Percentiles rank a stretch among this genome's conserved stretches.
phyloP scores from a whole-genome alignment of 1,140 invertebrate species.

The Semibalanus balanoides region DNA sequence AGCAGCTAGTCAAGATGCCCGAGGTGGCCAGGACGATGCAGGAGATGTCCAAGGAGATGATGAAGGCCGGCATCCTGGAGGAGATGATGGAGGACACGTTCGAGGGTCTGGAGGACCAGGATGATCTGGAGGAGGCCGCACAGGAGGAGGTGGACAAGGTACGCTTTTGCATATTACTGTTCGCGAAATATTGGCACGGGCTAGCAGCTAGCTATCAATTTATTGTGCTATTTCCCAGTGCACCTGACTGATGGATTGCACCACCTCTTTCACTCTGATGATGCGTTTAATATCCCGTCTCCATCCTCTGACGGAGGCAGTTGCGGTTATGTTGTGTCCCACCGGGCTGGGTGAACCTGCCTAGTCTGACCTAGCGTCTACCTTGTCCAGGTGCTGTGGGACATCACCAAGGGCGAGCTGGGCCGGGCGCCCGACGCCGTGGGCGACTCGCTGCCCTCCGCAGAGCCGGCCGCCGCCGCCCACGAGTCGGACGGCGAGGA shows the following conservation, averaged over 20 bases:
- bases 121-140: slow-evolving; percentile 29
- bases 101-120: slow-evolving; percentile 51
- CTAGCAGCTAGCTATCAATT: too few species aligned
- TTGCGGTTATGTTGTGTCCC: too few species aligned
- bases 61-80: slow-evolving; percentile 83
- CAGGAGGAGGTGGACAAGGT: slow-evolving; percentile 25
- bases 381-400: slow-evolving; percentile 66
- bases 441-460: slow-evolving; percentile 27
- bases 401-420: slow-evolving; percentile 82
- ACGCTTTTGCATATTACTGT: not conserved
- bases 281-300: too few species aligned
- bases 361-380: too few species aligned
- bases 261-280: too few species aligned
- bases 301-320: too few species aligned
- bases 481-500: slow-evolving; percentile 20
- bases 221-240: too few species aligned
- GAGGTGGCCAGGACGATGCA: slow-evolving; percentile 93
- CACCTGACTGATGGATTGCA: too few species aligned
- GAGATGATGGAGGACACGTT: slow-evolving; percentile 99
- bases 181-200: too few species aligned
- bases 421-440: slow-evolving; percentile 63
- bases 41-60: slow-evolving; percentile 61
- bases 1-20: slow-evolving; percentile 70
- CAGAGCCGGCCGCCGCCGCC: slow-evolving; percentile 8
- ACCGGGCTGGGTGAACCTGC: too few species aligned